phyloP scores from a whole-genome alignment of 2,888 invertebrate genomes.

The Amorpha juglandis region DNA sequence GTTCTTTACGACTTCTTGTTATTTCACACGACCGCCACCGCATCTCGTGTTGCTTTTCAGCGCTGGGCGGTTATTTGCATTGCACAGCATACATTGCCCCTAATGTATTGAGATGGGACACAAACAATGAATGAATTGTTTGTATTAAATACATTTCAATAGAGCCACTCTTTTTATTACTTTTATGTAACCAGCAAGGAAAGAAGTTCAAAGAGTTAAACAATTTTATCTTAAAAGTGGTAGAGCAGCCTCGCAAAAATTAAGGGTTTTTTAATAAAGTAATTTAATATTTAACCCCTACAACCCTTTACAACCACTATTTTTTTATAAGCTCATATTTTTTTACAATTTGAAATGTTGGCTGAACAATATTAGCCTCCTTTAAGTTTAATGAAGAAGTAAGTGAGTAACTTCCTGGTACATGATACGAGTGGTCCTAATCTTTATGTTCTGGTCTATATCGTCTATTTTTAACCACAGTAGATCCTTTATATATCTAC shows the following conservation, averaged over 20 bases:
- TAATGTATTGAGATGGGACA: neutral
- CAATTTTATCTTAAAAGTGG: no score
- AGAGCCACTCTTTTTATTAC: no score
- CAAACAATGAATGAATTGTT: conserved; percentile 5
- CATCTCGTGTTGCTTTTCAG: conserved; percentile 34
- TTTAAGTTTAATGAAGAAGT: neutral
- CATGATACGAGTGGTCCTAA: conserved; percentile 11
- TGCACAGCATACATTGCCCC: conserved; percentile 21
- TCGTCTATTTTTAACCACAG: conserved; percentile 35
- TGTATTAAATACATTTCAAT: neutral
- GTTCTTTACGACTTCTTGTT: conserved; percentile 67
- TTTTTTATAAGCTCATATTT: no score
- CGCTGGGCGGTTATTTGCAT: conserved; percentile 29
- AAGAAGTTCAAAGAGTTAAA: no score
- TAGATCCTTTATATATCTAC: conserved; percentile 36
- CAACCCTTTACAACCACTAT: no score
- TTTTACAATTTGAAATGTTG: neutral
- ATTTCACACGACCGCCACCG: conserved; percentile 48
- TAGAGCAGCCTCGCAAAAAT: no score
- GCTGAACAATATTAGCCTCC: neutral
- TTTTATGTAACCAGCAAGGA: no score
- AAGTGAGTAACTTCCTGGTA: conserved; percentile 29
- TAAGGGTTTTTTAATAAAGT: no score
- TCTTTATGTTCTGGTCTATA: conserved; percentile 39
- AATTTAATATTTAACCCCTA: no score